Evolutionary conservation across 2,888 invertebrate species (phyloP), one percentile per base, ranked within the genome.

Genomic region (Timandra comae): DNA sequence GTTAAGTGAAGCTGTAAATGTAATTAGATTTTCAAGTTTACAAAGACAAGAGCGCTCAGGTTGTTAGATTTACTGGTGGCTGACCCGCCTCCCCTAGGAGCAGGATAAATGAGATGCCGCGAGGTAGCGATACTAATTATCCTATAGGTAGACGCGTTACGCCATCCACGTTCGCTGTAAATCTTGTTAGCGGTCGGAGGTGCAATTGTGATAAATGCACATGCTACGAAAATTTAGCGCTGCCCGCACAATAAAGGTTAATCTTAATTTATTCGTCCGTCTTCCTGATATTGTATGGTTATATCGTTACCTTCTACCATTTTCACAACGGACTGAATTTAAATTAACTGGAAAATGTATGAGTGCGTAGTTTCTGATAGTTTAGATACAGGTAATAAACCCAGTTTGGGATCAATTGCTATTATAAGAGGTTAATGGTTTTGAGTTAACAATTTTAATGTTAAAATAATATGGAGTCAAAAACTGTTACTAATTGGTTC

Each of bases 21-120:
- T 82, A 85, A 84, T 84, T 82, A 85, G 80, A 82, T 84, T 82
- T 82, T 76, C 76, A 72, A 82, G 78, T 81, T 81, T 81, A 79
- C 81, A 79, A 82, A 82, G 81, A 82, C 81, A 78, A 74, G 78
- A 72, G 71, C 70, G 71, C 77, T 80, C 80, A 80, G 81, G 80
- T 82, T 74, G 72, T 74, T 75, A 81, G 80, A 84, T 84, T 84
- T 84, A 85, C 74, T 78, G 80, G 77, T 62, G 62, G 76, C 82
- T 81, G 81, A 82, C 84, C 82, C 72, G 69, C 71, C 79, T 74
- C 82, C 80, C 79, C 41, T 61, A 56, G 71, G 81, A 72, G 73
- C 49, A 73, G 70, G 80, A 81, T 84, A 80, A 81, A 84, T 80
- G 82, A 81, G 79, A 78, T 70, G 78, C 71, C 74, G 67, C 78